These are phyloP conservation scores for Popillia japonica DNA, from an alignment of 1,140 invertebrate genomes.

Conservation along the genomic window DNA sequence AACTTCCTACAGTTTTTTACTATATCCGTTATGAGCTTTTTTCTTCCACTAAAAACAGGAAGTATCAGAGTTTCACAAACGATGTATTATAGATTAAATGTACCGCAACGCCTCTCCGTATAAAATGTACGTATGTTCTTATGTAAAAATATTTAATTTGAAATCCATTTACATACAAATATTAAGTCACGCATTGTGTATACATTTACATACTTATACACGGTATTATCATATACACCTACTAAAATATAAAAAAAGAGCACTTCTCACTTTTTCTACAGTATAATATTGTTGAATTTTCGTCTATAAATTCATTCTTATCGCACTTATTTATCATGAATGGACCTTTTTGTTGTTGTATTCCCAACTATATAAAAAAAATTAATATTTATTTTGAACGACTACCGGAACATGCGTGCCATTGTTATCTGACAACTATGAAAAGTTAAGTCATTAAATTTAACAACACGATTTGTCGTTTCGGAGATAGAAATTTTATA, in stretches of 20 bases:
- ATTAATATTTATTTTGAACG: slow-evolving; percentile 22
- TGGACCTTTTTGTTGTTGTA: slow-evolving; percentile 20
- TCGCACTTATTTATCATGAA: slow-evolving; percentile 16
- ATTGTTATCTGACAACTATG: slow-evolving; percentile 7
- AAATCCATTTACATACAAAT: slow-evolving; percentile 27
- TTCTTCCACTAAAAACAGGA: neutral
- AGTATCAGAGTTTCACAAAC: slow-evolving; percentile 1
- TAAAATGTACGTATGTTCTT: neutral
- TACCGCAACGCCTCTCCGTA: neutral
- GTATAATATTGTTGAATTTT: slow-evolving; percentile 3
- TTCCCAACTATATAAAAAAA: slow-evolving; percentile 33
- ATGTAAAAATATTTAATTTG: slow-evolving; percentile 27
- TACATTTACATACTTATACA: neutral
- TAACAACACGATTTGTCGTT: slow-evolving; percentile 1
- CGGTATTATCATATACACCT: neutral
- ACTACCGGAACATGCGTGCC: slow-evolving; percentile 2
- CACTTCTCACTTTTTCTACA: slow-evolving; percentile 23
- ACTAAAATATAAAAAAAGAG: slow-evolving; percentile 14
- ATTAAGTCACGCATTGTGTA: slow-evolving; percentile 21
- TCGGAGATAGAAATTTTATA: neutral
- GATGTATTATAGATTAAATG: slow-evolving; percentile 17
- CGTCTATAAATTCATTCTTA: slow-evolving; percentile 26
- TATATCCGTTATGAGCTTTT: neutral
- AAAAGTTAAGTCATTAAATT: slow-evolving; percentile 6
- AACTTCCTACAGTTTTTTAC: no score